Base-by-base conservation (phyloP, 1,140 invertebrate genomes). In the Euglossa dilemma region DNA sequence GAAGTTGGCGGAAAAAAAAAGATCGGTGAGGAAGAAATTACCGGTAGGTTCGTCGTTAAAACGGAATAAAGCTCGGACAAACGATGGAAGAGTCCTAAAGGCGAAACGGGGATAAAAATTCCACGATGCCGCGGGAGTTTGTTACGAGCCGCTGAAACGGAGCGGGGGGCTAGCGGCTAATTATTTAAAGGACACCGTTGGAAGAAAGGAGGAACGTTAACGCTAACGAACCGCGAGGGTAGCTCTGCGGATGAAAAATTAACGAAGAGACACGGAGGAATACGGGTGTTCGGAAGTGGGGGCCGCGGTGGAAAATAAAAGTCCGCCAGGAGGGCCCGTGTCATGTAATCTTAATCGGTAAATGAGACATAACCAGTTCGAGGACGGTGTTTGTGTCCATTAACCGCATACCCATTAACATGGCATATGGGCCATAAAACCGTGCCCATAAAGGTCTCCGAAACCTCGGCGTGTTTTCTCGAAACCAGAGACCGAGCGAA, bases 301-400 rank as follows among this genome's bases (percentile, higher is more conserved):
- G n/a, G 71, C 9, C 28, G 8, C 28, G 45, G 61, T 11, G n/a
- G 23, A 20, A 73, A 80, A 84, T 74, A 67, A 80, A 75, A 84
- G 69, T 84, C 64, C 12, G 18, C 0, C 20, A 36, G 20, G 76
- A 74, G 59, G 56, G 70, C 45, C 70, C 78, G 78, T 74, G 82
- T 84, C 83, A 72, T 75, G 77, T 84, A 84, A 84, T 84, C 83
- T 84, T 84, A 84, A 84, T 84, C 83, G 83, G 83, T 80, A 84
- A 84, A 84, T 80, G 83, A 84, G 83, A 84, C 83, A 84, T 84
- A 84, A 84, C 83, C 83, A 84, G 83, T 84, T 84, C 75, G 83
- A 81, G 66, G 78, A 79, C 70, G 78, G 71, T 78, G 83, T 84
- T 84, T 80, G 83, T 78, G 83, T 84, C 77, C 83, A 84, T 84